Percentiles rank a stretch among this genome's conserved stretches.
Conservation (phyloP, 1,140 invertebrate genomes). For the Macrostomum lignano region DNA sequence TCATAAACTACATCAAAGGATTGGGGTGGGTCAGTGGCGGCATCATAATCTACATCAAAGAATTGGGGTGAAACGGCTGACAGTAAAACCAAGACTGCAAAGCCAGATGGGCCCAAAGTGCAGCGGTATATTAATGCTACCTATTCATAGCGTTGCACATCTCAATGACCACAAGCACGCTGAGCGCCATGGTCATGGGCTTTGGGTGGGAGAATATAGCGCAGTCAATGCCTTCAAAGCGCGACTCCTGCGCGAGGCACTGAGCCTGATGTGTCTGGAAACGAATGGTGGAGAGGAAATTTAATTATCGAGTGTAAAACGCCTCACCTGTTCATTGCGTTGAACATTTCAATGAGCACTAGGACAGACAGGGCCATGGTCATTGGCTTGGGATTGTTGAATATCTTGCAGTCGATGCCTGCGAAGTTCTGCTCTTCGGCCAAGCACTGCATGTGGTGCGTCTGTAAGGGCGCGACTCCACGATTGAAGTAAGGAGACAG, state of each 20-base stretch:
- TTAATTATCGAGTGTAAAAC: too few relatives aligned
- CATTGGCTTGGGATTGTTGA: constrained; percentile 21
- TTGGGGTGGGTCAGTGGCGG: not conserved
- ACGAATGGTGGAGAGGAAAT: not conserved
- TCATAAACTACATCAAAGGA: not conserved
- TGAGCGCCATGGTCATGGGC: constrained; percentile 3
- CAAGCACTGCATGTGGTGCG: constrained; percentile 21
- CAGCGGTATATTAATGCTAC: not conserved
- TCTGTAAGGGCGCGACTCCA: too few relatives aligned
- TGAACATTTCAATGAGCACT: constrained; percentile 27
- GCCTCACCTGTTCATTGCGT: constrained; percentile 11
- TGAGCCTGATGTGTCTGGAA: constrained; percentile 2
- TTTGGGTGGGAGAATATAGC: constrained; percentile 3
- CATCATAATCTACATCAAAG: not conserved
- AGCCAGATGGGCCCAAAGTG: not conserved
- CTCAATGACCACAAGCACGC: constrained; percentile 3
- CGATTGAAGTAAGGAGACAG: too few relatives aligned
- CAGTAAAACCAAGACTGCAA: not conserved
- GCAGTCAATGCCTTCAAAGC: constrained; percentile 2
- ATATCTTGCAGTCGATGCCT: constrained; percentile 21
- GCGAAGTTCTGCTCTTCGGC: constrained; percentile 19
- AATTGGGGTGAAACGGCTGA: not conserved
- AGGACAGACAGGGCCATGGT: constrained; percentile 28
- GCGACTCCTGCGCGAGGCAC: constrained; percentile 1
- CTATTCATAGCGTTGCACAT: constrained; percentile 2